phyloP scores from a whole-genome alignment of 1,140 invertebrate species.

The Scaptomyza graminum region DNA sequence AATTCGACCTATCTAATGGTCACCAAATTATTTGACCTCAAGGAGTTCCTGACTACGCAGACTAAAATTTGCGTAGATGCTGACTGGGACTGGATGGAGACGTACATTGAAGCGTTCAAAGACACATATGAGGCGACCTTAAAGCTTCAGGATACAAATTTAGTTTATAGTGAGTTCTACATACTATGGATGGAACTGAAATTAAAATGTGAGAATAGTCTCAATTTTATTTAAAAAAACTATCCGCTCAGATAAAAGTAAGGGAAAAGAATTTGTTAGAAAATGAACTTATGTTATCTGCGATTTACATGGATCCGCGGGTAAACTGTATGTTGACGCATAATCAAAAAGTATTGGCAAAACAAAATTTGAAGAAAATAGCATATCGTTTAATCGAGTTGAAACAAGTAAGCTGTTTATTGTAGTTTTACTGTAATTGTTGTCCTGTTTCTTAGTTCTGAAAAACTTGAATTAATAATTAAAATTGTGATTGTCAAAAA shows the following conservation, averaged over 20 bases:
- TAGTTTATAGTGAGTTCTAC: constrained; percentile 43
- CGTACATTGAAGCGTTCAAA: constrained; percentile 36
- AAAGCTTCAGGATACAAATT: constrained; percentile 33
- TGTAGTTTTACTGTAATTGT: no score
- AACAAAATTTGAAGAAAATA: constrained; percentile 38
- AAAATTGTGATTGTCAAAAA: no score
- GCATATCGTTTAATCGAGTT: constrained; percentile 25
- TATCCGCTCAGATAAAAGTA: constrained; percentile 21
- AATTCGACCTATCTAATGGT: constrained; percentile 3
- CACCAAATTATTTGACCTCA: constrained; percentile 33
- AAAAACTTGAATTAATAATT: no score
- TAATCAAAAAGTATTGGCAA: constrained; percentile 32
- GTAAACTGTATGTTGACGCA: constrained; percentile 20
- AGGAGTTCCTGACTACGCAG: constrained; percentile 7
- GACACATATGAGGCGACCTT: constrained; percentile 32
- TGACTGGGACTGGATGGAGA: constrained; percentile 41
- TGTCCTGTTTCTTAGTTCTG: no score
- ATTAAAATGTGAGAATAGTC: constrained; percentile 32
- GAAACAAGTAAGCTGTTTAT: constrained; percentile 16
- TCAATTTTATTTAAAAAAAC: constrained; percentile 28
- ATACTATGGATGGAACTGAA: constrained; percentile 42
- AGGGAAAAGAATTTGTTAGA: constrained; percentile 37
- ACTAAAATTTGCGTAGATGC: constrained; percentile 1
- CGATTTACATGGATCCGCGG: constrained; percentile 36
- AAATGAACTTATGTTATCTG: constrained; percentile 33